Conservation (phyloP, 2,888 invertebrate species). For the Liodrosophila aerea region DNA sequence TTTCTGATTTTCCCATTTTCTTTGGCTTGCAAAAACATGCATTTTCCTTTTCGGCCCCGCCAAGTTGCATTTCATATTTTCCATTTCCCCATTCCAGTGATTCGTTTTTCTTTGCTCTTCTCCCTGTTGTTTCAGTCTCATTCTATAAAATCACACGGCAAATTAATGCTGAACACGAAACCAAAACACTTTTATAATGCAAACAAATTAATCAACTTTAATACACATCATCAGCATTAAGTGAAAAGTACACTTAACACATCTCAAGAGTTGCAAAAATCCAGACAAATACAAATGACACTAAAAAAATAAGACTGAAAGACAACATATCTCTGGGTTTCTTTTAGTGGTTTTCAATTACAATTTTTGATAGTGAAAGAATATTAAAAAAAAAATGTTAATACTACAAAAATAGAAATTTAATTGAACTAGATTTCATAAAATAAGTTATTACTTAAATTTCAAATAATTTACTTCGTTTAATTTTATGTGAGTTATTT, state of each 20-base stretch:
- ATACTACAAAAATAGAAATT: too few species aligned
- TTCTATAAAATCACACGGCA: constrained; percentile 52
- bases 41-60: constrained; percentile 49
- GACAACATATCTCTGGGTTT: too few species aligned
- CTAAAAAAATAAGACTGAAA: too few species aligned
- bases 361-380: too few species aligned
- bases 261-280: not conserved
- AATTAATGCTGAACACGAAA: constrained; percentile 74
- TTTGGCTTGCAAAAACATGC: constrained; percentile 41
- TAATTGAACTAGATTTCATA: too few species aligned
- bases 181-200: constrained; percentile 65
- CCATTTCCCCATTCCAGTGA: constrained; percentile 45
- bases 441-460: too few species aligned
- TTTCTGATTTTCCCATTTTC: constrained; percentile 10
- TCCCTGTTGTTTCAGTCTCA: constrained; percentile 33
- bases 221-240: constrained; percentile 34
- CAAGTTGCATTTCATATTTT: constrained; percentile 35
- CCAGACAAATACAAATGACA: not conserved
- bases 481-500: too few species aligned
- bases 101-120: constrained; percentile 19
- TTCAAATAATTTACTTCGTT: too few species aligned
- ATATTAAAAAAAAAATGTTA: too few species aligned
- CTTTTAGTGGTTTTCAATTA: too few species aligned
- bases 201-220: constrained; percentile 61
- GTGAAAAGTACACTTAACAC: constrained; percentile 12